Percentiles rank a stretch among this genome's conserved stretches.
Evolutionary conservation across 2,888 invertebrate genomes (phyloP).

Genomic region (Charanyca ferruginea): DNA sequence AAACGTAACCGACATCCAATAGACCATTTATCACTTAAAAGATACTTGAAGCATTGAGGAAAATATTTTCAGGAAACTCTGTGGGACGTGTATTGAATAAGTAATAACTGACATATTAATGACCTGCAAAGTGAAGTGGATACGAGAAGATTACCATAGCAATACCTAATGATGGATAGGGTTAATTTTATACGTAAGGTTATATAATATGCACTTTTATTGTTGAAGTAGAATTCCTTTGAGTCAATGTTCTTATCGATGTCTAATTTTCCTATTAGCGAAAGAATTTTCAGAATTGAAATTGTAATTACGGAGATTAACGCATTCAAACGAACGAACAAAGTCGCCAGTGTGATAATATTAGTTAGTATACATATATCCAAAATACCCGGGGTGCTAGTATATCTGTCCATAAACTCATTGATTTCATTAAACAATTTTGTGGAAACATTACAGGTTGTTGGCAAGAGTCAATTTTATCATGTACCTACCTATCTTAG

Average conservation of each 20-base stretch:
- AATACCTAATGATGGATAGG: background rate
- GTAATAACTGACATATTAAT: conserved; percentile 8
- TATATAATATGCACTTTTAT: background rate
- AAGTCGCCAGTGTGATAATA: too few relatives aligned
- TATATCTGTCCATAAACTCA: too few relatives aligned
- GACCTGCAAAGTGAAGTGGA: background rate
- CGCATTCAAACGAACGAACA: too few relatives aligned
- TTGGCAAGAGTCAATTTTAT: background rate
- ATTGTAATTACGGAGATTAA: too few relatives aligned
- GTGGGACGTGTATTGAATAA: background rate
- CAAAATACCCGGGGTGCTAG: too few relatives aligned
- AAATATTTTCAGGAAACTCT: conserved; percentile 11
- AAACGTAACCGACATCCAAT: conserved; percentile 6
- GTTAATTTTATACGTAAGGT: background rate
- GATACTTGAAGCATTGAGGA: conserved; percentile 1
- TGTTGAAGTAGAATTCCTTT: background rate
- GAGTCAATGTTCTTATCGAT: too few relatives aligned
- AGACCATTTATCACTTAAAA: conserved; percentile 27
- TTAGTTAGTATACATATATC: too few relatives aligned
- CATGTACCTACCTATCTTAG: too few relatives aligned
- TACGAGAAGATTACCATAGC: background rate
- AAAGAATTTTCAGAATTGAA: too few relatives aligned
- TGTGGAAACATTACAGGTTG: background rate
- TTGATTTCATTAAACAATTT: too few relatives aligned
- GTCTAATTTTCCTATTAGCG: too few relatives aligned